phyloP scores from a whole-genome alignment of 2,888 invertebrate species.

The Clostera curtula region DNA sequence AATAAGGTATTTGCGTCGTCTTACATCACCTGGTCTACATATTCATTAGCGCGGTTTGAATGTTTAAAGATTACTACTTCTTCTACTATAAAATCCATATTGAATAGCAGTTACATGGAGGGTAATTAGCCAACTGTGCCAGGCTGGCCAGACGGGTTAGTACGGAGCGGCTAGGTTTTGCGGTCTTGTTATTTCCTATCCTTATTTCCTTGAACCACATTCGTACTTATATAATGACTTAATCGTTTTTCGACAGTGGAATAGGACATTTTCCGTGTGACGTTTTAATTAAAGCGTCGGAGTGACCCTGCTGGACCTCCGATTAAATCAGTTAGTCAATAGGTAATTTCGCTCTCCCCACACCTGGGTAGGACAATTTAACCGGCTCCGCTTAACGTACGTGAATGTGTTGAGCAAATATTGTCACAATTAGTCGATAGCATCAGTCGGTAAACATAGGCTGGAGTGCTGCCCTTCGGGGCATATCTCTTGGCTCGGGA shows the following conservation, averaged over 20 bases:
- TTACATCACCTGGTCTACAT: no score
- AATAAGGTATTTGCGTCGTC: no score
- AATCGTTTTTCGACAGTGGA: slow-evolving; percentile 13
- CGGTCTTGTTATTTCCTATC: no score
- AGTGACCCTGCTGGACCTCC: slow-evolving; percentile 29
- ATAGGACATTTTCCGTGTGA: slow-evolving; percentile 18
- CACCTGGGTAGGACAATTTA: slow-evolving; percentile 43
- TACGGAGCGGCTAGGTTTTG: no score
- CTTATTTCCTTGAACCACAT: no score
- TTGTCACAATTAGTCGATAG: slow-evolving; percentile 72
- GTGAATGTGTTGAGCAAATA: slow-evolving; percentile 66
- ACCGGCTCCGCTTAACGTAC: slow-evolving; percentile 45
- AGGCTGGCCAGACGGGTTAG: no score
- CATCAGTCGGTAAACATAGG: slow-evolving; percentile 64
- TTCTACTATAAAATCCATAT: no score
- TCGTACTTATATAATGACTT: slow-evolving; percentile 7
- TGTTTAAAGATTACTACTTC: no score
- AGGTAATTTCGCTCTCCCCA: slow-evolving; percentile 29
- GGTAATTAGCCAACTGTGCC: no score
- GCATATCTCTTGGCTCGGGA: slow-evolving; percentile 48
- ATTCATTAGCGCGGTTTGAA: no score
- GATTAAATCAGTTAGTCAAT: slow-evolving; percentile 45
- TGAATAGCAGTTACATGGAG: no score
- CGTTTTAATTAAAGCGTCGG: slow-evolving; percentile 27
- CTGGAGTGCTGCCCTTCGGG: slow-evolving; percentile 57